Percentiles rank a stretch among this genome's conserved stretches.
Evolutionary conservation across 2,113 vertebrate species (phyloP).

Genomic region (Pagrus major): DNA sequence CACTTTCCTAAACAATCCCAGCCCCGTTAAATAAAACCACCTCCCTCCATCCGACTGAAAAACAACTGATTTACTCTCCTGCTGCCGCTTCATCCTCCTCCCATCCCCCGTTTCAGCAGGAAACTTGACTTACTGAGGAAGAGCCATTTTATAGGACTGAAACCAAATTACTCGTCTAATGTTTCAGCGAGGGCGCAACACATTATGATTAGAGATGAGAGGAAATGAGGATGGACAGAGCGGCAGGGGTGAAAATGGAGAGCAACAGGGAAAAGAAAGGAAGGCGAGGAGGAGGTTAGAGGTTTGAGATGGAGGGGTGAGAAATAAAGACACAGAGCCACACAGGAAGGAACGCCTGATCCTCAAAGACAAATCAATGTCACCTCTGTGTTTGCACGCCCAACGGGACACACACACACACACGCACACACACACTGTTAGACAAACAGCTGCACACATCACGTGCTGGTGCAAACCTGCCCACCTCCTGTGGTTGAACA

Average conservation of each 20-base stretch:
- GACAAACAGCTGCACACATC: slow-evolving; percentile 36
- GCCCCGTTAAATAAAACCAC: background rate
- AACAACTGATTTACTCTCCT: slow-evolving; percentile 13
- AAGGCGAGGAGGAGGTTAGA: slow-evolving; percentile 9
- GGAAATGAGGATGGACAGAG: background rate
- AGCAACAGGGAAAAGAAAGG: background rate
- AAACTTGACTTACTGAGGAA: background rate
- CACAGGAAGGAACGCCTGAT: slow-evolving; percentile 6
- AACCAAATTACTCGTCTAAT: background rate
- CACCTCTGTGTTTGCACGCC: slow-evolving; percentile 50
- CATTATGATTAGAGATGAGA: background rate
- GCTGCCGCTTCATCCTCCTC: background rate
- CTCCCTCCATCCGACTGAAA: background rate
- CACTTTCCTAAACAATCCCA: slow-evolving; percentile 10
- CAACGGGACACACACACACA: slow-evolving; percentile 32
- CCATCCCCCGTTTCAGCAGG: background rate
- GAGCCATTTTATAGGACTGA: background rate
- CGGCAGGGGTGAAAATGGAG: no score
- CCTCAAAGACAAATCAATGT: slow-evolving; percentile 73
- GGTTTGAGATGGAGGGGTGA: background rate
- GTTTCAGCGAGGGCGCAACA: slow-evolving; percentile 10
- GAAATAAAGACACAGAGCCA: background rate
- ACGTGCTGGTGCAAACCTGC: slow-evolving; percentile 25
- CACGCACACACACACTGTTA: slow-evolving; percentile 6
- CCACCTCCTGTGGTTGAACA: slow-evolving; percentile 18